Evolutionary conservation across 2,113 vertebrate species (phyloP).

Genomic region (Eptesicus fuscus): DNA sequence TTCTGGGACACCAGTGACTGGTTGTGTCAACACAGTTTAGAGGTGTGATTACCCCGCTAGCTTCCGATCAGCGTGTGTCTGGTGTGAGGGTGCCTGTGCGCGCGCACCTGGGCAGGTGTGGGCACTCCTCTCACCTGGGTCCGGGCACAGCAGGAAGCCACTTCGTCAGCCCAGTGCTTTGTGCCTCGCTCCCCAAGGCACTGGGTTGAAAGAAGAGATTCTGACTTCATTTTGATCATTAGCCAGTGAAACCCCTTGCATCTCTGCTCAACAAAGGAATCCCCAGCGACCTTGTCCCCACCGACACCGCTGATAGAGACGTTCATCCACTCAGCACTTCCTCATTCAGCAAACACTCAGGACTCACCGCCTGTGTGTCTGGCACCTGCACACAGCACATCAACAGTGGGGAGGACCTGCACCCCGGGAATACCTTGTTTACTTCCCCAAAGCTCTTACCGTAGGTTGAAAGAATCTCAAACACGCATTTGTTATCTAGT

Average conservation of each 20-base stretch:
- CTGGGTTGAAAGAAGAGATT: conserved; percentile 48
- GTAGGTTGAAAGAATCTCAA: not conserved
- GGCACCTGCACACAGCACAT: not conserved
- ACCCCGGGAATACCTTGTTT: not conserved
- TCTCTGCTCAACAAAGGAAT: conserved; percentile 42
- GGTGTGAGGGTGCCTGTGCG: not conserved
- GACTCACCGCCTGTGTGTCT: too few species aligned
- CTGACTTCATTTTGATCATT: conserved; percentile 63
- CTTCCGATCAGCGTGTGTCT: not conserved
- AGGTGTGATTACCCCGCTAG: not conserved
- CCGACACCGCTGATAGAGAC: not conserved
- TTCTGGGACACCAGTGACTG: not conserved
- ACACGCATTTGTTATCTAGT: not conserved
- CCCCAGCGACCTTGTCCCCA: not conserved
- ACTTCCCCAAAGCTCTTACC: not conserved
- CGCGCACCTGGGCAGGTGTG: conserved; percentile 37
- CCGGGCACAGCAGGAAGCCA: conserved; percentile 17
- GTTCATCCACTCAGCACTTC: not conserved
- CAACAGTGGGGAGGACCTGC: not conserved
- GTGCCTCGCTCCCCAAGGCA: conserved; percentile 42
- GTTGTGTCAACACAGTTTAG: not conserved
- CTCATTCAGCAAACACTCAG: not conserved
- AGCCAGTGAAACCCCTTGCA: conserved; percentile 42
- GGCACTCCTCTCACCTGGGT: not conserved
- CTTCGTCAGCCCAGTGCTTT: conserved; percentile 1